Conservation (phyloP, 2,797 vertebrate genomes). For the Channa striata region DNA sequence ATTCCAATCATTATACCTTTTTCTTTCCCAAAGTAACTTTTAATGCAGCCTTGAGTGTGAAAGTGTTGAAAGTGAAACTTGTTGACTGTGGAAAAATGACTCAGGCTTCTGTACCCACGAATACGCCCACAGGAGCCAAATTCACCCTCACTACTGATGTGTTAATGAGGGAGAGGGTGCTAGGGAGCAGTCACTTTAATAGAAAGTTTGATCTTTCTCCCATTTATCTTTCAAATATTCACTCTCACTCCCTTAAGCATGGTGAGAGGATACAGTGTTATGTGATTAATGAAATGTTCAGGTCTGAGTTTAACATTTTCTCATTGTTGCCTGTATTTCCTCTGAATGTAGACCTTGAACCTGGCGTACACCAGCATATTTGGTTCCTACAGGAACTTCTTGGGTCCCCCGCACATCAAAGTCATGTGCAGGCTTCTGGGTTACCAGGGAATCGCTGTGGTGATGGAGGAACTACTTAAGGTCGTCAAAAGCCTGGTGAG, state of each 20-base stretch:
- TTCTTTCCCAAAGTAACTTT: neutral
- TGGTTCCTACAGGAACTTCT: constrained; percentile 93
- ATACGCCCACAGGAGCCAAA: neutral
- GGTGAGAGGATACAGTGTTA: neutral
- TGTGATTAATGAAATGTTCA: neutral
- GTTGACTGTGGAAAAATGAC: neutral
- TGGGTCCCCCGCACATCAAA: constrained; percentile 96
- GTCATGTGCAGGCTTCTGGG: constrained; percentile 96
- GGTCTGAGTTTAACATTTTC: neutral
- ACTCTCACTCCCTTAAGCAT: neutral
- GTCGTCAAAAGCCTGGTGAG: constrained; percentile 98
- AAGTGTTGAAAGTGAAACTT: neutral
- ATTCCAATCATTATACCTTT: neutral
- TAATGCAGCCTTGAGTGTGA: neutral
- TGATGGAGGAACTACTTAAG: constrained; percentile 99
- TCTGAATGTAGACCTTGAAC: constrained; percentile 89
- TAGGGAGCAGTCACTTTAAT: neutral
- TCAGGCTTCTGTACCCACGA: neutral
- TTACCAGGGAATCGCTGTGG: constrained; percentile 99
- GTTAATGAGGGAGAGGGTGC: neutral
- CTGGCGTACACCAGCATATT: constrained; percentile 97
- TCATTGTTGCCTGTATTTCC: neutral
- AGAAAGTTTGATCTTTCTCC: neutral
- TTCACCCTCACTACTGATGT: neutral
- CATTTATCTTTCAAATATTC: neutral